Evolutionary conservation across 2,113 vertebrate genomes (phyloP), one percentile per base, ranked within the genome.

Genomic region (Thunnus thynnus): DNA sequence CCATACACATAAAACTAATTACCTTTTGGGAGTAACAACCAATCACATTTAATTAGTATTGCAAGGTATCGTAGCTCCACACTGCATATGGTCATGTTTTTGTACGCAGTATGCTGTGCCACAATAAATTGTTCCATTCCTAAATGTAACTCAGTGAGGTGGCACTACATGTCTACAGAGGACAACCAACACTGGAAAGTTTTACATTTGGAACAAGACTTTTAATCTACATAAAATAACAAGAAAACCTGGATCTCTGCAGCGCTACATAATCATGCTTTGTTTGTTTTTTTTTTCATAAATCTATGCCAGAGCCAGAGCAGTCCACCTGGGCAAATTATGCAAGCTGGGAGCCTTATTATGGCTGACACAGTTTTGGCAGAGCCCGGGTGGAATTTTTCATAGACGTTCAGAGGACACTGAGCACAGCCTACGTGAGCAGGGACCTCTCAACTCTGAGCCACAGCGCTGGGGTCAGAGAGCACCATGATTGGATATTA

Each of bases 201-300:
- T 87, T 75, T 77, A 87, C 79, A 79, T 76, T 77, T 78, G 85
- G 81, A 89, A 80, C 57, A 62, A 78, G 65, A 22, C 16, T 55
- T 91, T 79, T 32, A 77, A 91, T 92, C 79, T 85, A 74, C 78
- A 90, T 89, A 88, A 91, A 87, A 91, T 64, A 93, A 88, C 75
- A 87, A 77, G 77, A 72, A 72, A 76, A 63, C 22, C 65, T 80
- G 82, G 82, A 80, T 52, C 46, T 55, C 56, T 14, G 71, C 73
- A 60, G 79, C 66, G 36, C 86, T n/a, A 56, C 78, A 88, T 78
- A 92, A 89, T 87, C 85, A 78, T 32, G 72, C 81, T 87, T 91
- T 94, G 82, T 92, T 90, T 85, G 69, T 83, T 82, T 74, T 87
- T 87, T 22, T 86, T 85, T 56, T 62, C 77, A 89, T 82, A 86